Percentiles rank a stretch among this genome's conserved stretches.
Conservation (phyloP, 2,797 vertebrate species). For the Thaleichthys pacificus region DNA sequence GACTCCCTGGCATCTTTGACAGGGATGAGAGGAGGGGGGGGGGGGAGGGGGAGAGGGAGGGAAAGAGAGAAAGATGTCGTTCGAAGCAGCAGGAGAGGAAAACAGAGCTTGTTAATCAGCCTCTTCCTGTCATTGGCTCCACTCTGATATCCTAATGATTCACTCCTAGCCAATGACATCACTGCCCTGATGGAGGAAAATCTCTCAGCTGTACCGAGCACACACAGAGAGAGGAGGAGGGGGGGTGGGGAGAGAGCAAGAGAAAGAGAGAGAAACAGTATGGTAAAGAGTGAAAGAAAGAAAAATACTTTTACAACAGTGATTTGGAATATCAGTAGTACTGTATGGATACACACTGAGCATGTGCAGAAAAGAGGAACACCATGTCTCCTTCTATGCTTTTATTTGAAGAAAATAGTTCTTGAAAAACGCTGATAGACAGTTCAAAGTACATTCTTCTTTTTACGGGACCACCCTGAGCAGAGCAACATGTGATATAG, state of each 20-base stretch:
- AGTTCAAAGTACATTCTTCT: slow-evolving; percentile 57
- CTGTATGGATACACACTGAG: slow-evolving; percentile 25
- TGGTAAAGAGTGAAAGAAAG: slow-evolving; percentile 24
- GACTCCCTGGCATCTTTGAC: slow-evolving; percentile 83
- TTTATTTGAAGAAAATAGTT: slow-evolving; percentile 67
- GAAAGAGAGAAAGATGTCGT: slow-evolving; percentile 62
- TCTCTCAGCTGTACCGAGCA: slow-evolving; percentile 7
- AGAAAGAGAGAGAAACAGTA: slow-evolving; percentile 52
- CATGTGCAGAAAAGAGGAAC: slow-evolving; percentile 38
- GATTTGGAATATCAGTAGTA: slow-evolving; percentile 28
- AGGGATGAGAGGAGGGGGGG: slow-evolving; percentile 55
- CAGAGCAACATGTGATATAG: slow-evolving; percentile 65
- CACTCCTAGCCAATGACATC: slow-evolving; percentile 72
- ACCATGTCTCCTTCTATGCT: slow-evolving; percentile 50
- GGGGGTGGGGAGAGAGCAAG: not conserved
- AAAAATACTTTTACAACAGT: slow-evolving; percentile 5
- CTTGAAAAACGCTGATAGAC: slow-evolving; percentile 51
- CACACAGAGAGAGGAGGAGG: not conserved
- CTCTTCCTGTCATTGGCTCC: slow-evolving; percentile 75
- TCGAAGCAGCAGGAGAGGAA: slow-evolving; percentile 69
- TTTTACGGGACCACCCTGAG: slow-evolving; percentile 63
- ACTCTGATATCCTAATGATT: slow-evolving; percentile 79
- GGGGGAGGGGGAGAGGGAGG: slow-evolving; percentile 38
- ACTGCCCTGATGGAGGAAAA: slow-evolving; percentile 30
- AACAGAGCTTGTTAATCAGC: slow-evolving; percentile 74